Evolutionary conservation across 1,140 invertebrate genomes (phyloP), one percentile per base, ranked within the genome.

Genomic region (Drosophila repleta): DNA sequence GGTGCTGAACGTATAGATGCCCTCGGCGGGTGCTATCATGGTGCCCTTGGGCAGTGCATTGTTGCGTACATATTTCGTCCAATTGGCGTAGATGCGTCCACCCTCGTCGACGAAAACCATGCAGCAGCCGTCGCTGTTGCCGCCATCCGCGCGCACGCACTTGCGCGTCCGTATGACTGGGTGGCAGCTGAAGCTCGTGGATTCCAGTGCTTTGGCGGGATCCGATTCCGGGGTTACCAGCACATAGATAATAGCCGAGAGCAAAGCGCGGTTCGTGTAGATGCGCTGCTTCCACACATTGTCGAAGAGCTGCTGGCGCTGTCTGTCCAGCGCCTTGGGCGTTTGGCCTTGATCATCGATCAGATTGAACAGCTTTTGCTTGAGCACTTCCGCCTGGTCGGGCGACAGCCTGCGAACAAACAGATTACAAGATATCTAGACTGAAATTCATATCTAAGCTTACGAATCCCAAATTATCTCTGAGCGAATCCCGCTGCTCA

Each of bases 401-500:
- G 74, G 56, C 15, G 74, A 48, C 4, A 91, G 18, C 0, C 90
- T 91, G 26, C 6, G 24, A n/a, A 11, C 2, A 15, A 17, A 0
- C 15, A 41, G 5, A 41, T 7, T 5, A 6, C 3, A 11, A 41
- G 4, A 4, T 17, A 18, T 20, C 10, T 10, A 45, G 18, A 10
- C 6, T 18, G 2, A 17, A 45, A 8, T 10, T 2, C 7, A 45
- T 45, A 17, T 3, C 29, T 32, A 32, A 75, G 83, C 90, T 8
- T 67, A 91, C 90, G 79, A 78, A 43, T 91, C 90, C 90, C 90
- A 91, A 39, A 91, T 90, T 3, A 91, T 90, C 67, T 90, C 76
- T 0, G 74, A 74, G 6, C 85, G 69, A 15, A 90, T 37, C 0
- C 79, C 74, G 55, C 76, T 74, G 46, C 65, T 84, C 1, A 73